phyloP scores from a whole-genome alignment of 2,113 vertebrate genomes.

The Taxidea taxus region DNA sequence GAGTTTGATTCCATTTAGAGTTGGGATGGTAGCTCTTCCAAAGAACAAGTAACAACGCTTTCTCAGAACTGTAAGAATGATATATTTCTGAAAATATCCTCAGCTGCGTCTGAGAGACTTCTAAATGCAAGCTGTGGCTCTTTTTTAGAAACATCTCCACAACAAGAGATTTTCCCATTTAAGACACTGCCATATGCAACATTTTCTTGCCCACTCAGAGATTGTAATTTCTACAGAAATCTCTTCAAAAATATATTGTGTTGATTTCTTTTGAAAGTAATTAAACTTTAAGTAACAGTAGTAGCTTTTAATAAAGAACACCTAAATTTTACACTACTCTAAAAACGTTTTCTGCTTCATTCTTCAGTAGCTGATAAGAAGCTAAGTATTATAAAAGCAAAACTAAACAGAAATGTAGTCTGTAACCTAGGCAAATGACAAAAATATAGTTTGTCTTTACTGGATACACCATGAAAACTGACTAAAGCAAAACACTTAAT shows the following conservation, averaged over 20 bases:
- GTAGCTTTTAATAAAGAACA: not conserved
- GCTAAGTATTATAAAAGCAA: not conserved
- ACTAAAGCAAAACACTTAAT: not conserved
- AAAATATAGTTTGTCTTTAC: not conserved
- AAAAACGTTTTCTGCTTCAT: not conserved
- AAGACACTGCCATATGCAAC: not conserved
- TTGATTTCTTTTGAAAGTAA: not conserved
- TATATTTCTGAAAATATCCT: not conserved
- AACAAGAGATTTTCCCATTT: not conserved
- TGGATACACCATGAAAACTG: not conserved
- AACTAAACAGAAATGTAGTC: not conserved
- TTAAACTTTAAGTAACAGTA: not conserved
- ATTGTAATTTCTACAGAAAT: not conserved
- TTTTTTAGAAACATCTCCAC: not conserved
- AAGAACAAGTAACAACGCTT: not conserved
- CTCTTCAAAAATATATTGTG: not conserved
- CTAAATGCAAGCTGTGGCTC: not conserved
- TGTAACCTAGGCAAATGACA: not conserved
- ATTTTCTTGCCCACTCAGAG: not conserved
- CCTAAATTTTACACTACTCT: not conserved
- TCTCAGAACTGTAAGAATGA: not conserved
- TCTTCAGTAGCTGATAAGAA: not conserved
- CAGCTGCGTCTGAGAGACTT: not conserved
- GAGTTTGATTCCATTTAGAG: not conserved
- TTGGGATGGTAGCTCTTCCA: not conserved